Percentiles rank a stretch among this genome's conserved stretches.
Conservation (phyloP, 2,113 vertebrate species). For the Otis tarda region DNA sequence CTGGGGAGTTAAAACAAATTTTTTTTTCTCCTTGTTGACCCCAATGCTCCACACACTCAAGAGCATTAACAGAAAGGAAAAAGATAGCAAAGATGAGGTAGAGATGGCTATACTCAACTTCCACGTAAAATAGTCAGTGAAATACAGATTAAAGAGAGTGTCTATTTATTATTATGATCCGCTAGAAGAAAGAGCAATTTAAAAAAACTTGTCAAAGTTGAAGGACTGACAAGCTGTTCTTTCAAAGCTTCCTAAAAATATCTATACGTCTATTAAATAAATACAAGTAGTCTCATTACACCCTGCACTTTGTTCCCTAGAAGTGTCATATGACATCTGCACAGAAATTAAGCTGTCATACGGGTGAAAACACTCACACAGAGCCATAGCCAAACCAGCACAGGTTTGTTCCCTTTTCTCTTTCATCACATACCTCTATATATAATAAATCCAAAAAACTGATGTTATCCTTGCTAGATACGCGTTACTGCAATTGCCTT, state of each 20-base stretch:
- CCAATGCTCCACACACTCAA: neutral
- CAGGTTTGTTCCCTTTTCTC: neutral
- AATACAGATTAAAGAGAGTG: neutral
- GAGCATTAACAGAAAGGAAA: neutral
- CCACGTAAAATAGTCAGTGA: neutral
- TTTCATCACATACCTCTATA: neutral
- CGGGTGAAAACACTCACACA: neutral
- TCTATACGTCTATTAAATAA: neutral
- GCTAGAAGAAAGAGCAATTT: neutral
- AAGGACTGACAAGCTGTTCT: neutral
- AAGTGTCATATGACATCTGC: neutral
- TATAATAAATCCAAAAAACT: neutral
- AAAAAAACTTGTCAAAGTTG: neutral
- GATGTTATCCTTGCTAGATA: neutral
- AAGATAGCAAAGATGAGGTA: neutral
- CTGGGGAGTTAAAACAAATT: neutral
- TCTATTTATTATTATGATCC: neutral
- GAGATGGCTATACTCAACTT: neutral
- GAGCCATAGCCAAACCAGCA: neutral
- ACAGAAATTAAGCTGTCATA: neutral
- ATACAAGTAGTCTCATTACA: neutral
- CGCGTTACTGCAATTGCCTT: fast-evolving
- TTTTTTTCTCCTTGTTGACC: neutral
- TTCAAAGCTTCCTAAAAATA: neutral
- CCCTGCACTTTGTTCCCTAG: neutral